A percentile compares a stretch with the other conserved stretches of the same genome.
These are phyloP conservation scores for Tetrax tetrax DNA, from an alignment of 2,113 vertebrate species.

Conservation along the genomic window DNA sequence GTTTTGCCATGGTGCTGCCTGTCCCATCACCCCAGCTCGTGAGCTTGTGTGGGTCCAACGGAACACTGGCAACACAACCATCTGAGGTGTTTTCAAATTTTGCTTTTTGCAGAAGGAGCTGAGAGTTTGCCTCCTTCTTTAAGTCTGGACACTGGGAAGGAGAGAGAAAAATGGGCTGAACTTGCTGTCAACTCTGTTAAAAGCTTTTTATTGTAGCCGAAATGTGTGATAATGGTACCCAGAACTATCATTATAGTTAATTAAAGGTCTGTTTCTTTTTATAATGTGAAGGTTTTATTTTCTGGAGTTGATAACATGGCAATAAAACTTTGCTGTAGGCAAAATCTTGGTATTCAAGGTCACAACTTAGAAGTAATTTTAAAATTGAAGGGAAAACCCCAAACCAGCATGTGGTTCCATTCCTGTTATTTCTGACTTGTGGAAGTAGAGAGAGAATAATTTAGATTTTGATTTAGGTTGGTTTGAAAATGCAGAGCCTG, in stretches of 20 bases:
- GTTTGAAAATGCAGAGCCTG: not conserved
- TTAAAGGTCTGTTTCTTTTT: conserved; percentile 60
- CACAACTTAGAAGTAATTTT: conserved; percentile 37
- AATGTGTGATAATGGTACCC: conserved; percentile 42
- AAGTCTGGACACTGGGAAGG: not conserved
- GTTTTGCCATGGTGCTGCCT: not conserved
- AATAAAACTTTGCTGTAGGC: conserved; percentile 44
- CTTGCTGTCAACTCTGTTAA: conserved; percentile 38
- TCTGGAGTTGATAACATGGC: conserved; percentile 26
- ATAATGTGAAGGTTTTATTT: conserved; percentile 37
- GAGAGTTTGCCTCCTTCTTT: not conserved
- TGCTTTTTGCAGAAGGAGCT: not conserved
- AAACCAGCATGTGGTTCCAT: not conserved
- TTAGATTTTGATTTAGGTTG: not conserved
- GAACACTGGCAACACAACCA: fast-evolving
- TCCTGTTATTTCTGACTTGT: not conserved
- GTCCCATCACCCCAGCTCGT: fast-evolving
- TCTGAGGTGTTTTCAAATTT: not conserved
- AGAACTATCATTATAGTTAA: conserved; percentile 66
- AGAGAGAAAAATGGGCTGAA: conserved; percentile 35
- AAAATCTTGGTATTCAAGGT: conserved; percentile 41
- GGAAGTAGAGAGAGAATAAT: not conserved
- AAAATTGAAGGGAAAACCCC: conserved; percentile 17
- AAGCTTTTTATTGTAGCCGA: conserved; percentile 26
- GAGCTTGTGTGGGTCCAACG: not conserved